Conservation (phyloP, 2,888 invertebrate genomes). For the Tetragnatha montana region DNA sequence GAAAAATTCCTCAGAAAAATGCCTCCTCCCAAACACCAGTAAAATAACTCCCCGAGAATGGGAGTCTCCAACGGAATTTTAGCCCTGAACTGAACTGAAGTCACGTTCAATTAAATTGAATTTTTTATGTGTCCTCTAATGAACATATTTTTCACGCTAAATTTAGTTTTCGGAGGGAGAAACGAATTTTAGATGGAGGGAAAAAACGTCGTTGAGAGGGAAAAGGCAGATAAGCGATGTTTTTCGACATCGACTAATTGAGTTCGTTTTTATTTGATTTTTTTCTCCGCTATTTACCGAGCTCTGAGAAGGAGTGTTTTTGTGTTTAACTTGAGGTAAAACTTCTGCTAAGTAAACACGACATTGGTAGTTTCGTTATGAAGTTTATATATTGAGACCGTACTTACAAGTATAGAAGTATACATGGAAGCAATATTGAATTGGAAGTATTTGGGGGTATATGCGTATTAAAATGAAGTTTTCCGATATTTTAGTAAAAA, state of each 20-base stretch:
- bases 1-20: background rate
- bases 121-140: conserved; percentile 24
- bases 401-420: too few relatives aligned
- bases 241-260: conserved; percentile 25
- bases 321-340: background rate
- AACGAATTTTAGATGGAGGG: background rate
- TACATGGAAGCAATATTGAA: too few relatives aligned
- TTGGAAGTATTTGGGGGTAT: too few relatives aligned
- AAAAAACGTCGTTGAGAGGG: background rate
- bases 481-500: too few relatives aligned
- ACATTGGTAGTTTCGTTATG: background rate
- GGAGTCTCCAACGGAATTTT: background rate
- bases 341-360: background rate
- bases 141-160: conserved; percentile 33
- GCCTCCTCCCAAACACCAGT: background rate
- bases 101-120: conserved; percentile 17
- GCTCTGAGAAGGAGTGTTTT: background rate
- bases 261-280: conserved; percentile 4
- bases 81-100: background rate
- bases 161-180: conserved; percentile 12
- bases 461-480: too few relatives aligned
- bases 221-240: background rate
- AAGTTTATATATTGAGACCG: background rate
- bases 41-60: background rate
- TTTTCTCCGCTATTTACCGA: background rate